phyloP scores from a whole-genome alignment of 2,797 vertebrate genomes.

The Pantherophis vulpinus region DNA sequence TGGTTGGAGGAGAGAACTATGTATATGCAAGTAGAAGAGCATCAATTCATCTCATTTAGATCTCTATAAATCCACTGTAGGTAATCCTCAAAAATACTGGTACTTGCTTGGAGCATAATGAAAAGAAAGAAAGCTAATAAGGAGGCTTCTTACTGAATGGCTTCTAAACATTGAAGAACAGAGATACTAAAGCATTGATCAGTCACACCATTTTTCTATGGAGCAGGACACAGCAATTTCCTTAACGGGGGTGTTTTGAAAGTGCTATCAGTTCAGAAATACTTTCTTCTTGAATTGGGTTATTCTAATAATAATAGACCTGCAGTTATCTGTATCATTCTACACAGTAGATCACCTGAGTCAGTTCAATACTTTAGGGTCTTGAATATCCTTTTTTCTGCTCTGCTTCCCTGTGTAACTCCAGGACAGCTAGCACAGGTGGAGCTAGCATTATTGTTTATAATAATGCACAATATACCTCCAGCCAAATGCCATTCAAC shows the following conservation, averaged over 20 bases:
- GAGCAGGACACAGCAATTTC: background rate
- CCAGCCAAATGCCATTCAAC: background rate
- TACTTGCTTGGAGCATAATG: background rate
- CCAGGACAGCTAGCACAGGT: background rate
- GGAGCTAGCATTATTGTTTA: background rate
- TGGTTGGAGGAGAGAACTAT: no score
- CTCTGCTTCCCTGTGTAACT: background rate
- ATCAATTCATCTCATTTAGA: background rate
- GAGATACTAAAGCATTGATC: background rate
- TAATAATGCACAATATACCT: background rate
- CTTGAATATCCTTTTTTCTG: background rate
- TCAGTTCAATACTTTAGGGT: background rate
- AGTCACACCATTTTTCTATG: background rate
- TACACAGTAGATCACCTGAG: background rate
- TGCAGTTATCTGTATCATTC: background rate
- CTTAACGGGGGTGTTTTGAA: background rate
- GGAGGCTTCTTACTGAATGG: background rate
- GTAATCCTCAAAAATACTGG: background rate
- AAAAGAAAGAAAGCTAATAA: background rate
- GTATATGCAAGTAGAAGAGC: background rate
- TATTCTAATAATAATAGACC: background rate
- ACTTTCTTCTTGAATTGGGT: background rate
- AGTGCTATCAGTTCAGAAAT: background rate
- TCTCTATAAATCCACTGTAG: background rate
- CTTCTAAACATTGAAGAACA: background rate